Conservation (phyloP, 2,888 invertebrate genomes). For the Pammene fasciana region DNA sequence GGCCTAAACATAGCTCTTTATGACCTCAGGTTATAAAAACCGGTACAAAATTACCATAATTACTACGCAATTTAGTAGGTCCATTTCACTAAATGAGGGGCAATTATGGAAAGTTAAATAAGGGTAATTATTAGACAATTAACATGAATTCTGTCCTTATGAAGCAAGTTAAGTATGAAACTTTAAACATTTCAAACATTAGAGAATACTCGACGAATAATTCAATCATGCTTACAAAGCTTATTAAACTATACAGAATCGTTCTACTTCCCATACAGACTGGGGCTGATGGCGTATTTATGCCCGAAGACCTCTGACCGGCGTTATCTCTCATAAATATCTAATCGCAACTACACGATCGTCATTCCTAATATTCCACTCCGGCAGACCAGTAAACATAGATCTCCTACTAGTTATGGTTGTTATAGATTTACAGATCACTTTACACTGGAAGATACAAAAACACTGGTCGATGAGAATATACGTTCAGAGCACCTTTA, state of each 20-base stretch:
- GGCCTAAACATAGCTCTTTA: constrained; percentile 45
- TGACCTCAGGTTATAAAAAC: constrained; percentile 9
- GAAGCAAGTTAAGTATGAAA: no score
- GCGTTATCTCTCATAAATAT: constrained; percentile 36
- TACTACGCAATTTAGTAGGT: constrained; percentile 18
- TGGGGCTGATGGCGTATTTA: constrained; percentile 34
- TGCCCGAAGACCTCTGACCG: constrained; percentile 37
- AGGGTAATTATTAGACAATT: constrained; percentile 19
- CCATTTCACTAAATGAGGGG: constrained; percentile 20
- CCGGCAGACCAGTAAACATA: no score
- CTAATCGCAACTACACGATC: constrained; percentile 37
- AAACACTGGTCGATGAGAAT: background rate
- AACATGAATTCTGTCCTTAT: background rate
- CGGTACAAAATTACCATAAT: constrained; percentile 23
- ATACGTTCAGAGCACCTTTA: background rate
- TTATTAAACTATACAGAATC: background rate
- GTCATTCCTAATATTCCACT: background rate
- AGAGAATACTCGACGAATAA: background rate
- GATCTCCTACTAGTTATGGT: no score
- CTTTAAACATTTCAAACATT: no score
- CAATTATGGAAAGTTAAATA: constrained; percentile 4
- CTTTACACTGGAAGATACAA: background rate
- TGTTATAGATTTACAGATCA: no score
- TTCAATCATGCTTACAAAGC: no score
- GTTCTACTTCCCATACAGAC: constrained; percentile 24